phyloP scores from a whole-genome alignment of 2,113 vertebrate genomes.

The Phalacrocorax brasilianus region DNA sequence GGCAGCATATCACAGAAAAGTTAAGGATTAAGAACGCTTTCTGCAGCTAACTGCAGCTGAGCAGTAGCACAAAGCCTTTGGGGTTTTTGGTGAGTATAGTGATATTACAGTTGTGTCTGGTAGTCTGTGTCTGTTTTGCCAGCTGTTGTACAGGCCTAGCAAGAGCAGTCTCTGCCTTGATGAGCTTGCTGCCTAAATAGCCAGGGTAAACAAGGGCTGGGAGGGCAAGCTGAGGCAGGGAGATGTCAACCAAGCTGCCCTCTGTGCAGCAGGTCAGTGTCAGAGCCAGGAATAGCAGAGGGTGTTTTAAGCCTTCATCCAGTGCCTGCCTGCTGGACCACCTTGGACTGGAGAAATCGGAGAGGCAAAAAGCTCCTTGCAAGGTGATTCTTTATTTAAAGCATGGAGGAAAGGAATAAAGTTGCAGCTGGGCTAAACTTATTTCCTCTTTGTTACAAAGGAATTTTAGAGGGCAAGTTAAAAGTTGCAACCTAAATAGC shows the following conservation, averaged over 20 bases:
- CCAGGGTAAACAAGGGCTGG: constrained; percentile 31
- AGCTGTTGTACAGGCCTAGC: constrained; percentile 33
- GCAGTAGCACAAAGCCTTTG: not conserved
- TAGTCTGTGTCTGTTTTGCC: constrained; percentile 35
- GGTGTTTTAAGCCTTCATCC: not conserved
- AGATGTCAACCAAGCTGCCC: constrained; percentile 41
- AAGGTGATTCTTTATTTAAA: constrained; percentile 46
- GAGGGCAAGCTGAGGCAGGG: not conserved
- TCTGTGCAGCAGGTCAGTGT: constrained; percentile 56
- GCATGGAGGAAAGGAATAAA: constrained; percentile 35
- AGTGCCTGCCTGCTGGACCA: constrained; percentile 32
- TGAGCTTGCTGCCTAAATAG: constrained; percentile 30
- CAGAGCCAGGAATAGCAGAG: constrained; percentile 58
- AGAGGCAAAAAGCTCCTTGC: constrained; percentile 11
- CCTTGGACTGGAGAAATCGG: constrained; percentile 21
- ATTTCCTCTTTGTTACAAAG: constrained; percentile 32
- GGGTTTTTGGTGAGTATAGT: not conserved
- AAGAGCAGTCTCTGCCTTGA: constrained; percentile 18
- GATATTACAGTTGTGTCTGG: constrained; percentile 21
- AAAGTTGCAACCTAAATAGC: constrained; percentile 12
- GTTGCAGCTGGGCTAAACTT: constrained; percentile 51
- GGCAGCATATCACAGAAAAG: not conserved
- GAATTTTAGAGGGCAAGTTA: constrained; percentile 36
- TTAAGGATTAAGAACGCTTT: not conserved
- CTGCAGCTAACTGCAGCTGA: not conserved